Evolutionary conservation across 2,888 invertebrate genomes (phyloP).

Genomic region (Chaetogeoica ovagalla): DNA sequence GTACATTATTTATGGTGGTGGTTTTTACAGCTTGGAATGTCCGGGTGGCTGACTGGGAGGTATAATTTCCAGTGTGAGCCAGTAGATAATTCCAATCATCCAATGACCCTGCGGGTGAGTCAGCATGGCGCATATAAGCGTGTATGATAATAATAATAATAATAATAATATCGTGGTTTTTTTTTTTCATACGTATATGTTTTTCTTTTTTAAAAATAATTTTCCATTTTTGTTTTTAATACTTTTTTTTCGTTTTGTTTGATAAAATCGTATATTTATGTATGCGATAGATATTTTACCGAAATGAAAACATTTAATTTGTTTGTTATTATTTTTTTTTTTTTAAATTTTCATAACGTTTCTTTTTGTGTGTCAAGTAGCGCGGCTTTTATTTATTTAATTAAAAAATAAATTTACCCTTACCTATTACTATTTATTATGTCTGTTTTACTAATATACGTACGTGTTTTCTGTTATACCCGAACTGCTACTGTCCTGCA

Average conservation of each 20-base stretch:
- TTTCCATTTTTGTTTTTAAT: slow-evolving; percentile 42
- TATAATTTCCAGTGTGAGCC: slow-evolving; percentile 96
- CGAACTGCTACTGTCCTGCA: slow-evolving; percentile 61
- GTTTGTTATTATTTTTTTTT: slow-evolving; percentile 1
- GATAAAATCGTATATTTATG: too few relatives aligned
- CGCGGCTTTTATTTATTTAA: slow-evolving; percentile 31
- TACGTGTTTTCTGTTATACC: slow-evolving; percentile 56
- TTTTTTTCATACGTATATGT: background rate
- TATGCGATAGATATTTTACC: too few relatives aligned
- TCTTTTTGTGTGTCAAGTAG: slow-evolving; percentile 43
- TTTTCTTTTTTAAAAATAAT: too few relatives aligned
- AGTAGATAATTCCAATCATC: slow-evolving; percentile 90
- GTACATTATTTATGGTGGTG: slow-evolving; percentile 51
- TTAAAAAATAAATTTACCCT: slow-evolving; percentile 4
- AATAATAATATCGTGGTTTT: slow-evolving; percentile 38
- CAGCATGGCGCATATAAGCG: slow-evolving; percentile 52
- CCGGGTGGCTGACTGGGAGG: slow-evolving; percentile 93
- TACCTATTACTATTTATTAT: background rate
- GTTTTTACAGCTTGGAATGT: slow-evolving; percentile 79
- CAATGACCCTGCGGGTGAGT: slow-evolving; percentile 89
- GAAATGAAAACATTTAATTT: background rate
- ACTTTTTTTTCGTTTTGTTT: background rate
- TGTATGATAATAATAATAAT: too few relatives aligned
- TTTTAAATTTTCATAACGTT: slow-evolving; percentile 31
- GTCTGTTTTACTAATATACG: slow-evolving; percentile 19